Base-by-base conservation (phyloP, 2,797 vertebrate species). In the Rhinatrema bivittatum region DNA sequence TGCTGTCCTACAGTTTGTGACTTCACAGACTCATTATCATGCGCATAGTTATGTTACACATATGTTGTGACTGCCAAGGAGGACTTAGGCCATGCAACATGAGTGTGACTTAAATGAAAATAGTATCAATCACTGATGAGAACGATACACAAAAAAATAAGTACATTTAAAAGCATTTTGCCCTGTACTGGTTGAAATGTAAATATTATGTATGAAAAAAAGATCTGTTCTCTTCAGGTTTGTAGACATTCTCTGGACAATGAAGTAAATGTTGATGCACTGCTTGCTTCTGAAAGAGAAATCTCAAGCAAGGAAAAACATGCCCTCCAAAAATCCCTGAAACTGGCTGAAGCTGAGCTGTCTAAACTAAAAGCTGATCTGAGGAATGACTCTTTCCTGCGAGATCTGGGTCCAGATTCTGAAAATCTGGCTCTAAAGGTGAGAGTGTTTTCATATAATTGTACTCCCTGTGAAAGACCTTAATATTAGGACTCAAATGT, bases 371-470 rank as follows among this genome's bases (percentile, higher is more conserved):
- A 70, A 48, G 79, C 72, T 19, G 93, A 98, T 55, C 73, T 94
- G 36, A 78, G 87, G 62, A 82, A 73, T 0, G 87, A 94, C 15
- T 25, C 71, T 20, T 72, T 91, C 22, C 69, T 81, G 32, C 70
- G 84, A 34, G 89, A 92, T 34, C 62, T 91, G 25, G 64, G 48
- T 27, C 62, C 67, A 1, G 86, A 91, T 28, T 68, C 81, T 3
- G 94, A 97, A 65, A 89, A 82, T 12, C 56, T 70, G 10, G 43
- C 85, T n/a, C 61, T 99, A 25, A 94, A 91, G 87, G 96, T 98
- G 57, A 20, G 70, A 35, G 15, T n/a, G 12, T 4, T 12, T 24
- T 24, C 35, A 25, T 6, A 33, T 28, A 30, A 5, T 5, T 0
- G n/a, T 21, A 0, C 5, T 5, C 18, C 16, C 7, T 13, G 17